Evolutionary conservation across 2,113 vertebrate species (phyloP).

Genomic region (Oncorhynchus tshawytscha): DNA sequence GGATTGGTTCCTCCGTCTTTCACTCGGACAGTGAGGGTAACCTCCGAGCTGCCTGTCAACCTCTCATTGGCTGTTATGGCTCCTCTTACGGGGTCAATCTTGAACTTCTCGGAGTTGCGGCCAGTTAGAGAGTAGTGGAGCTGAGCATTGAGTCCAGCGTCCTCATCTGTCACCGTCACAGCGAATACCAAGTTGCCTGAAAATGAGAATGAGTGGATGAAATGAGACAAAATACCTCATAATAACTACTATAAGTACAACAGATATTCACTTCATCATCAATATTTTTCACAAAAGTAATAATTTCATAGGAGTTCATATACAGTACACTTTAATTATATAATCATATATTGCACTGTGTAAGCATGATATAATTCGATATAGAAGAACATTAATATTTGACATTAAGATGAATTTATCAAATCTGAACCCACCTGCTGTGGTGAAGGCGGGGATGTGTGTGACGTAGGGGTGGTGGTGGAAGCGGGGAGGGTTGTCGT

Average conservation of each 20-base stretch:
- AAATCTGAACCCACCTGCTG: conserved; percentile 75
- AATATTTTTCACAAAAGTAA: too few species aligned
- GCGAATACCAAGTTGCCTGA: conserved; percentile 94
- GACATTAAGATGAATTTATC: not conserved
- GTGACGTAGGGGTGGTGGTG: conserved; percentile 97
- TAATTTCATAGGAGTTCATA: too few species aligned
- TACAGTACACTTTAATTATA: too few species aligned
- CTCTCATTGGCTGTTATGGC: conserved; percentile 84
- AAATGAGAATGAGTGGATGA: not conserved
- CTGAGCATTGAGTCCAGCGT: conserved; percentile 85
- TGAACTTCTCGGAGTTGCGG: conserved; percentile 88
- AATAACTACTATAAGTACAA: too few species aligned
- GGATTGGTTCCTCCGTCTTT: conserved; percentile 83
- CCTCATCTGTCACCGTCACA: conserved; percentile 92
- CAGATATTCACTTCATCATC: not conserved
- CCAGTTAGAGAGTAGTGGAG: conserved; percentile 92
- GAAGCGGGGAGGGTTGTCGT: conserved; percentile 95
- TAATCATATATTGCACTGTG: too few species aligned
- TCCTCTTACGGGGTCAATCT: conserved; percentile 86
- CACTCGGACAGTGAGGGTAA: conserved; percentile 90
- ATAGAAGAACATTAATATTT: not conserved
- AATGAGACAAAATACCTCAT: not conserved
- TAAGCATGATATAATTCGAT: not conserved
- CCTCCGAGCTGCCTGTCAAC: conserved; percentile 80
- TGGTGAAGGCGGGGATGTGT: conserved; percentile 85